These are phyloP conservation scores for Antennarius striatus DNA, from an alignment of 2,113 vertebrate genomes.

Conservation along the genomic window DNA sequence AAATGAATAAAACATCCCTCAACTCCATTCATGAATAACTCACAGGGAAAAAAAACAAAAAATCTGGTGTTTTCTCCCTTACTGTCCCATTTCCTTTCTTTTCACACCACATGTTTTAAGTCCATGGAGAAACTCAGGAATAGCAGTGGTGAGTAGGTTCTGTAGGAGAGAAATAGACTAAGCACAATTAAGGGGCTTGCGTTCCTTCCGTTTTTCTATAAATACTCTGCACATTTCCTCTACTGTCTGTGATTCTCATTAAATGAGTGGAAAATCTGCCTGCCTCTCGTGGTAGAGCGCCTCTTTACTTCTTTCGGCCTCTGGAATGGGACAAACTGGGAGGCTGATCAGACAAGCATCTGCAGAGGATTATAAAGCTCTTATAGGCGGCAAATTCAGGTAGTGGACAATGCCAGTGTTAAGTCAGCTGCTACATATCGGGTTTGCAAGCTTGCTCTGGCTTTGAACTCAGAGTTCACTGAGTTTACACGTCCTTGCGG, in stretches of 20 bases:
- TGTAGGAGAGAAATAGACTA: constrained; percentile 84
- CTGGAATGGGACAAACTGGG: constrained; percentile 27
- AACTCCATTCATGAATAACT: too few relatives aligned
- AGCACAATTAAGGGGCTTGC: constrained; percentile 89
- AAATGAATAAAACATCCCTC: too few relatives aligned
- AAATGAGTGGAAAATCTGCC: constrained; percentile 82
- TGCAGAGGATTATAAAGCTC: constrained; percentile 11
- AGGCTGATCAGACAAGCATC: constrained; percentile 12
- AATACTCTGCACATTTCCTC: constrained; percentile 89
- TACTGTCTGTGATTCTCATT: constrained; percentile 91
- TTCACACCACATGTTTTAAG: constrained; percentile 5
- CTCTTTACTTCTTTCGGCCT: constrained; percentile 54
- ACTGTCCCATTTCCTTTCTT: constrained; percentile 1
- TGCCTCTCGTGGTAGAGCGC: constrained; percentile 56
- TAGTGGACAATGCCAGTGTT: background rate
- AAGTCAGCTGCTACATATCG: constrained; percentile 15
- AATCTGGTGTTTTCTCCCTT: background rate
- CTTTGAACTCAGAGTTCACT: constrained; percentile 11
- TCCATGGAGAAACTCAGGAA: constrained; percentile 65
- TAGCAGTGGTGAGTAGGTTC: constrained; percentile 86
- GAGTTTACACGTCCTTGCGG: constrained; percentile 8
- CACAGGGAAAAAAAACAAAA: too few relatives aligned
- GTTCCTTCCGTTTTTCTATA: constrained; percentile 91
- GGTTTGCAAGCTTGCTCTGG: background rate
- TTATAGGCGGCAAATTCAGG: background rate